Evolutionary conservation across 2,797 vertebrate genomes (phyloP), one percentile per base, ranked within the genome.

Genomic region (Xiphorhynchus erythropygius): DNA sequence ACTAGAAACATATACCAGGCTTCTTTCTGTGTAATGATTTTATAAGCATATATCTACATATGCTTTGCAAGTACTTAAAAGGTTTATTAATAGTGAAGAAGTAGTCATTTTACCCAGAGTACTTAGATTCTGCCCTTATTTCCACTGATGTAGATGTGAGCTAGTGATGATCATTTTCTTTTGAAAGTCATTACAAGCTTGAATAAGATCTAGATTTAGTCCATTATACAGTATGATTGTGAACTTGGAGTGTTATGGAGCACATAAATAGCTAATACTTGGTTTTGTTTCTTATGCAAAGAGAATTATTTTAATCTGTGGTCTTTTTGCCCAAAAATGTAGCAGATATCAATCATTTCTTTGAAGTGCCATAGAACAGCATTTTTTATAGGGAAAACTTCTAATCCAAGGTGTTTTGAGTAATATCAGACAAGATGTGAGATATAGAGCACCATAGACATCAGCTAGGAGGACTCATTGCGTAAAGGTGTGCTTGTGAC

Each of bases 401-500:
- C 18, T 56, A 84, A 83, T 42, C 27, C 32, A 24, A 41, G 32
- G 15, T 68, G 18, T 87, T 90, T 39, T 68, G 49, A 60, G 67
- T 59, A 90, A 28, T 47, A 10, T 44, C 28, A 78, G 82, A 32
- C 47, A 76, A 52, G n/a, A 37, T 35, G 9, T 33, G 56, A 59
- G 37, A 39, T 37, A 22, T 2, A 17, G 32, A 32, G 14, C 28
- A 67, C 18, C 1, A 0, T 3, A 53, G 46, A 32, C 7, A 1
- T 87, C 47, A 55, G 17, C 19, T 41, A 11, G 28, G 15, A 86
- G 25, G 16, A 42, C 16, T 77, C 3, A 1, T 39, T 53, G 3
- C 28, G 0, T 62, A 35, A 85, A 62, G 50, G 44, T 73, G 8
- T 77, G 22, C 32, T 62, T 14, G 16, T 49, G 33, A 42, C 23